These are phyloP conservation scores for Eupithecia subumbrata DNA, from an alignment of 2,888 invertebrate species.

Conservation along the genomic window DNA sequence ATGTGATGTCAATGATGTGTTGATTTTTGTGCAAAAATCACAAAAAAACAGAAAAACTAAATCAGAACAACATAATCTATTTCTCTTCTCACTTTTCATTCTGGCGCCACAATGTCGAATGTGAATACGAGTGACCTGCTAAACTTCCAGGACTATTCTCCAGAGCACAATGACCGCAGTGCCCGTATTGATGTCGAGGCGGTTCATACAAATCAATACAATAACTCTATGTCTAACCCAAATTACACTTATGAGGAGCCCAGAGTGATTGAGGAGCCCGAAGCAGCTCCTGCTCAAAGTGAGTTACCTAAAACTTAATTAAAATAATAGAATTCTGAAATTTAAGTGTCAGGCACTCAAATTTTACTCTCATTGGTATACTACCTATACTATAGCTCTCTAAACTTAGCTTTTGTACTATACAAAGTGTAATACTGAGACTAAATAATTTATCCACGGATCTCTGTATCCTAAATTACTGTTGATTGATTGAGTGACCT, in stretches of 20 bases:
- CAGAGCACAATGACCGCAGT: conserved; percentile 82
- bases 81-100: neutral
- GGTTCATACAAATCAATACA: conserved; percentile 80
- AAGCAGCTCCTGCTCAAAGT: conserved; percentile 64
- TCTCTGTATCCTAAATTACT: too few relatives aligned
- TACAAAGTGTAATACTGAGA: too few relatives aligned
- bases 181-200: conserved; percentile 87
- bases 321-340: neutral
- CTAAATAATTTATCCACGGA: too few relatives aligned
- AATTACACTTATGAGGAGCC: conserved; percentile 73
- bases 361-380: too few relatives aligned
- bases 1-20: conserved; percentile 7
- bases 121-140: conserved; percentile 85
- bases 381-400: too few relatives aligned
- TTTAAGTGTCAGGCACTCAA: neutral
- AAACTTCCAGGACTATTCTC: conserved; percentile 89
- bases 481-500: too few relatives aligned
- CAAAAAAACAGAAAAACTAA: neutral
- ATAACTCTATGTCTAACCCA: conserved; percentile 71
- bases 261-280: conserved; percentile 62
- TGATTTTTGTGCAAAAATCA: neutral
- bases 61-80: neutral
- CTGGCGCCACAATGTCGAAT: conserved; percentile 63
- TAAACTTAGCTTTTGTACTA: neutral
- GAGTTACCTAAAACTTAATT: conserved; percentile 40